Percentiles rank a stretch among this genome's conserved stretches.
These are phyloP conservation scores for Notamacropus eugenii DNA, from an alignment of 2,797 vertebrate genomes.

Conservation along the genomic window DNA sequence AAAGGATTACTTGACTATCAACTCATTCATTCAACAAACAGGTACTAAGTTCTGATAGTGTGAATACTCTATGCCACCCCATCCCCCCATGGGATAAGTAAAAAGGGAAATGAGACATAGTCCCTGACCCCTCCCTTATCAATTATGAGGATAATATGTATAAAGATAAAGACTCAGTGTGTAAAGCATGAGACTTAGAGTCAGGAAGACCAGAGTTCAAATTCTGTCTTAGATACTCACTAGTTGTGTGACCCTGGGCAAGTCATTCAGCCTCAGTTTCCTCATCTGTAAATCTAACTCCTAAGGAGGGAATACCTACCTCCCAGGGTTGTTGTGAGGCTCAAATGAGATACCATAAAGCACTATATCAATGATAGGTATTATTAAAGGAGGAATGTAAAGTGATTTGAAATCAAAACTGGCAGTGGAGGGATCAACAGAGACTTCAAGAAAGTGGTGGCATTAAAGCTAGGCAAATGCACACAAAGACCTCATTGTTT, in stretches of 20 bases:
- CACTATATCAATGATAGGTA: neutral
- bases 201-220: neutral
- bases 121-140: neutral
- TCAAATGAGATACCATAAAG: neutral
- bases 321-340: neutral
- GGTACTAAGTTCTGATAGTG: neutral
- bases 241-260: neutral
- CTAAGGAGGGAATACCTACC: neutral
- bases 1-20: neutral
- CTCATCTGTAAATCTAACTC: neutral
- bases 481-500: neutral
- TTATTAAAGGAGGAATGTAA: neutral
- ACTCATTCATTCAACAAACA: neutral
- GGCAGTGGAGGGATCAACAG: neutral
- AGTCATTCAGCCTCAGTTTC: neutral
- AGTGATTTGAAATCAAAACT: neutral
- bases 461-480: neutral
- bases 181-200: neutral
- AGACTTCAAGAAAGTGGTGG: neutral
- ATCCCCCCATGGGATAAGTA: neutral
- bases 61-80: neutral
- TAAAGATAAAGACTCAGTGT: neutral
- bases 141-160: neutral
- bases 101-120: neutral
- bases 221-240: neutral